phyloP scores from a whole-genome alignment of 2,797 vertebrate genomes.

The Aeoliscus strigatus region DNA sequence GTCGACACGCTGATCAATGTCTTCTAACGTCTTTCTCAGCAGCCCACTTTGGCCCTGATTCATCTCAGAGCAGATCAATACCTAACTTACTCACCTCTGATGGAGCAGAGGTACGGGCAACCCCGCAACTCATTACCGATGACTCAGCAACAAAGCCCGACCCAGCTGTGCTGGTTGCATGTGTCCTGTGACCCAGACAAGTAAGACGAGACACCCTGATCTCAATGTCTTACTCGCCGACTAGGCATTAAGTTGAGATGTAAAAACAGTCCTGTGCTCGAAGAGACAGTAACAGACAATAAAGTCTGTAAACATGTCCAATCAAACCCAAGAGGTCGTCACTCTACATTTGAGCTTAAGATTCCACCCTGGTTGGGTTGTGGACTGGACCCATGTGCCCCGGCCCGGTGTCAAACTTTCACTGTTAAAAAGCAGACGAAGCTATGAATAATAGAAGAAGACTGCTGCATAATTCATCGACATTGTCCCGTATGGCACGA shows the following conservation, averaged over 20 bases:
- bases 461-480: slow-evolving; percentile 73
- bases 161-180: slow-evolving; percentile 19
- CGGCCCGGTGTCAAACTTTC: slow-evolving; percentile 49
- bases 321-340: no score
- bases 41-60: slow-evolving; percentile 48
- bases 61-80: slow-evolving; percentile 53
- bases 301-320: no score
- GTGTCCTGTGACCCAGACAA: slow-evolving; percentile 25
- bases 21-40: slow-evolving; percentile 38
- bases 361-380: slow-evolving; percentile 9
- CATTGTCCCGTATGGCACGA: slow-evolving; percentile 60
- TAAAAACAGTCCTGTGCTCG: slow-evolving; percentile 3
- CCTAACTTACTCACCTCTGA: slow-evolving; percentile 52
- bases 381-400: slow-evolving; percentile 14
- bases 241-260: slow-evolving; percentile 23
- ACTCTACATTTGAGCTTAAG: no score
- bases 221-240: slow-evolving; percentile 14
- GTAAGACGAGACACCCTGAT: slow-evolving; percentile 44
- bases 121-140: slow-evolving; percentile 51
- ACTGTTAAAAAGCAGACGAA: slow-evolving; percentile 55
- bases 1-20: slow-evolving; percentile 56
- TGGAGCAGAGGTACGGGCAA: slow-evolving; percentile 35
- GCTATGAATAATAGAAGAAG: slow-evolving; percentile 70
- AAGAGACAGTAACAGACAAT: no score
- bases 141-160: slow-evolving; percentile 55